Evolutionary conservation across 1,140 invertebrate genomes (phyloP), one percentile per base, ranked within the genome.

Genomic region (Bilobella aurantiaca): DNA sequence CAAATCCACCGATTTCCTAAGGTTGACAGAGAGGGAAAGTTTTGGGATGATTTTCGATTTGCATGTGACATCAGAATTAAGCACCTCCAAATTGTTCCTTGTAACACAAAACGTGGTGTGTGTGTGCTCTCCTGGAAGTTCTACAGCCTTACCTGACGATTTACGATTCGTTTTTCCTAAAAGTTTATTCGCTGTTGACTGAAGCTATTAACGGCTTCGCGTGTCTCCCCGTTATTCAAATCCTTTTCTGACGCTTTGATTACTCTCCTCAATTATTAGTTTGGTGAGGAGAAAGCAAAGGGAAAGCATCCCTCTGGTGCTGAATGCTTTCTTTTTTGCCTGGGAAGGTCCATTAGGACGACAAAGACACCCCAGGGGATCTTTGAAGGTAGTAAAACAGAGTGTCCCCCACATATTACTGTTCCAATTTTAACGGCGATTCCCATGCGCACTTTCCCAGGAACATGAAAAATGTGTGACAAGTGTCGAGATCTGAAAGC

Each of bases 171-270:
- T 8, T 42, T 42, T 42, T n/a, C 37, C 37, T 12, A 42, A 42
- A 42, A 42, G 8, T 42, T 42, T 42, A 42, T 42, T 42, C n/a
- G 37, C n/a, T 53, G 49, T 53, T 53, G 12, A 23, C 23, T 53
- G 49, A 23, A 53, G 49, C 49, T 53, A 53, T 53, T 53, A 62
- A 18, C 3, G 2, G 18, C n/a, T 31, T 57, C 27, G 63, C 63
- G 63, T 64, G 63, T 56, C 34, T 64, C 49, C 63, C 56, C 37
- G 49, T 53, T 32, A 30, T 64, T 57, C 49, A 27, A 21, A n/a
- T n/a, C 18, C 18, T 32, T 64, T 32, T 62, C 12, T 57, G 53
- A 58, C 63, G 49, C 49, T 64, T 29, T 62, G 60, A 62, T 62
- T 62, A 32, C 60, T 62, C 34, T 23, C 49, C 25, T 53, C 49